A percentile compares a stretch with the other conserved stretches of the same genome.
Evolutionary conservation across 1,140 invertebrate genomes (phyloP).

Genomic region (Trissolcus basalis): DNA sequence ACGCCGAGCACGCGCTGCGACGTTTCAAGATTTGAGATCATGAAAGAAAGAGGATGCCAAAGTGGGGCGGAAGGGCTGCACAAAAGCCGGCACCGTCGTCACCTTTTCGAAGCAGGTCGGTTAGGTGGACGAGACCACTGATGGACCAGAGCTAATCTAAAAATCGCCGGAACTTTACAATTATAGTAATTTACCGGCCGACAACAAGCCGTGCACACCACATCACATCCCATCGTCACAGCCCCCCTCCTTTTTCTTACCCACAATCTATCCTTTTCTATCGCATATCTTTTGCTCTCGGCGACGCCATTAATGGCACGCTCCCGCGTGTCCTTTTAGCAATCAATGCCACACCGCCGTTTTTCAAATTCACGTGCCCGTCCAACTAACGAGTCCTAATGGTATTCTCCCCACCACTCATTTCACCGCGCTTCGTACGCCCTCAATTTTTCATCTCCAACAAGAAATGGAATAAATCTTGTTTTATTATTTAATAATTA

Average conservation of each 20-base stretch:
- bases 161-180: conserved; percentile 76
- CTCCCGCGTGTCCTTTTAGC: conserved; percentile 60
- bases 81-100: conserved; percentile 28
- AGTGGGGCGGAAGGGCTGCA: conserved; percentile 20
- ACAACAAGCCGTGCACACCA: conserved; percentile 70
- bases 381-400: neutral
- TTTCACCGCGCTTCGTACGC: too few species aligned
- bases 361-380: neutral
- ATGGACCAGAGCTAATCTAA: conserved; percentile 76
- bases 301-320: conserved; percentile 61
- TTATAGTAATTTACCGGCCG: conserved; percentile 75
- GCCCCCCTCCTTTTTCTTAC: neutral
- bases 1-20: conserved; percentile 38
- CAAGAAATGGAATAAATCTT: too few species aligned
- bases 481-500: too few species aligned
- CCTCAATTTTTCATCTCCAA: too few species aligned
- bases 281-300: conserved; percentile 48
- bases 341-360: conserved; percentile 24
- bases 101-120: conserved; percentile 45
- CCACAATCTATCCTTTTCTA: conserved; percentile 1
- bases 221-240: neutral
- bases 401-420: too few species aligned
- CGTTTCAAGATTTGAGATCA: conserved; percentile 28
- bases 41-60: conserved; percentile 28
- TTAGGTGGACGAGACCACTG: conserved; percentile 62